phyloP scores from a whole-genome alignment of 2,888 invertebrate species.

The Drosophila antonietae region DNA sequence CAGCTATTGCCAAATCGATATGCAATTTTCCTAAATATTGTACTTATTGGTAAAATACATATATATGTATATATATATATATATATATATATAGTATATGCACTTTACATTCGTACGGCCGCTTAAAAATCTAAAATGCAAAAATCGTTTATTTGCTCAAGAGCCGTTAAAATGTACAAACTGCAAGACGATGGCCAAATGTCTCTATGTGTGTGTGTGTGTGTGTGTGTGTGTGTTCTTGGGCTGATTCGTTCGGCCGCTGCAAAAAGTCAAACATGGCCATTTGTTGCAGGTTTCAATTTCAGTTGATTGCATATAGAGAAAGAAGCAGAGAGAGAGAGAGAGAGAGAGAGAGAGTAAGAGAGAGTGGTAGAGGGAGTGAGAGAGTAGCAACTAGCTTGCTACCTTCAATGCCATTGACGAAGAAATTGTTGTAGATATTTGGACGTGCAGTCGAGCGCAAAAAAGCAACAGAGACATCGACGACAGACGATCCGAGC shows the following conservation, averaged over 20 bases:
- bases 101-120: constrained; percentile 30
- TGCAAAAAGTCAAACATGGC: constrained; percentile 72
- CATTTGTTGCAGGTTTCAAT: constrained; percentile 78
- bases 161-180: constrained; percentile 74
- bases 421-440: constrained; percentile 74
- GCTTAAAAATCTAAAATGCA: constrained; percentile 75
- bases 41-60: constrained; percentile 42
- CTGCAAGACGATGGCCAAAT: constrained; percentile 29
- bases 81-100: neutral
- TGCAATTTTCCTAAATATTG: constrained; percentile 69
- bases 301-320: constrained; percentile 73
- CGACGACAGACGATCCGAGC: constrained; percentile 55
- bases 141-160: constrained; percentile 78
- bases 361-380: neutral
- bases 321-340: constrained; percentile 18
- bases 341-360: neutral
- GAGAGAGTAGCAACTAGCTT: constrained; percentile 32
- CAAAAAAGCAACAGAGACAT: constrained; percentile 62
- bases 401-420: constrained; percentile 60
- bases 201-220: constrained; percentile 1
- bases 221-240: constrained; percentile 5
- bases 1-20: constrained; percentile 60
- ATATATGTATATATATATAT: neutral
- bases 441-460: constrained; percentile 76
- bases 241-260: constrained; percentile 55